Evolutionary conservation across 2,888 invertebrate genomes (phyloP).

Genomic region (Celastrina argiolus): DNA sequence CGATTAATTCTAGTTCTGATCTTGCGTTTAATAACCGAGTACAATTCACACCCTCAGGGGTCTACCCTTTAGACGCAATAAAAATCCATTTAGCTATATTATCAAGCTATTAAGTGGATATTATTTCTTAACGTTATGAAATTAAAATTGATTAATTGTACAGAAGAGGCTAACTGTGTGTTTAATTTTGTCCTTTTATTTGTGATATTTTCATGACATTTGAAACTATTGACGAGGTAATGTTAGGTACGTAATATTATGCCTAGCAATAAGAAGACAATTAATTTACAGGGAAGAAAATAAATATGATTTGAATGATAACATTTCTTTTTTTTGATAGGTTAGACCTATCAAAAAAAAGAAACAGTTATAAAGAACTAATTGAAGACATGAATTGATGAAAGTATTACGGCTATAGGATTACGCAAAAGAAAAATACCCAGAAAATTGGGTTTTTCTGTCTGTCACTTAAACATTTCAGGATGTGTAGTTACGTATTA

Average conservation of each 20-base stretch:
- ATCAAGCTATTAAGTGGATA: neutral
- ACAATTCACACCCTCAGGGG: neutral
- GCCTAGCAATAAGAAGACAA: neutral
- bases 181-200: neutral
- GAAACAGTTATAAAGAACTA: too few species aligned
- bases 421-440: too few species aligned
- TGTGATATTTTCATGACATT: neutral
- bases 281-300: too few species aligned
- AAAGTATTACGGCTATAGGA: too few species aligned
- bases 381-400: too few species aligned
- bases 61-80: constrained; percentile 3
- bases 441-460: too few species aligned
- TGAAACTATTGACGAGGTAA: neutral
- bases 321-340: too few species aligned
- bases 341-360: too few species aligned
- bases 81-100: neutral
- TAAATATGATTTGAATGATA: too few species aligned
- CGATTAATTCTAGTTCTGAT: constrained; percentile 31
- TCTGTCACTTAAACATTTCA: too few species aligned
- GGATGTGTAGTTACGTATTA: too few species aligned
- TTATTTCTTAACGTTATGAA: neutral
- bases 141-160: neutral
- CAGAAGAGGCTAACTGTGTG: neutral
- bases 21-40: neutral
- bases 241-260: neutral